Base-by-base conservation (phyloP, 2,797 vertebrate genomes). In the Orientallactaga sibirica region DNA sequence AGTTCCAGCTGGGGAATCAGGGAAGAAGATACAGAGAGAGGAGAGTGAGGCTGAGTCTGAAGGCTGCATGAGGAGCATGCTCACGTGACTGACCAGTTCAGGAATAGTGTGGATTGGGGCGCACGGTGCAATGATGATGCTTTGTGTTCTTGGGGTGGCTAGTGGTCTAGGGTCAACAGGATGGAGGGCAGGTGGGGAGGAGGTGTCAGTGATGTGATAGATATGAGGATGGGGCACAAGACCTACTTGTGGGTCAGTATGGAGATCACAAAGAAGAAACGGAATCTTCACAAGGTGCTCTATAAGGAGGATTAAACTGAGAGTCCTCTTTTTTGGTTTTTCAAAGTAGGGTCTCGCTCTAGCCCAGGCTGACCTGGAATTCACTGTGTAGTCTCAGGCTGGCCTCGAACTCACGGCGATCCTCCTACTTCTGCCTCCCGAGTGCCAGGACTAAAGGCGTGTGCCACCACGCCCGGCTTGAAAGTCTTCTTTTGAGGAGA, bases 401-500 rank as follows among this genome's bases (percentile, higher is more conserved):
- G 48, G 48, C 48, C 48, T 48, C 8, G 48, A 48, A 48, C 48
- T 48, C 48, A 48, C 8, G 48, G 48, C 48, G 48, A 48, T 48
- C 48, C 8, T 48, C 48, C 48, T 48, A 48, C 43, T 8, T 9
- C 48, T 48, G 48, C 48, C 48, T 48, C 48, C 48, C 48, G 7
- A 48, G 48, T 48, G 48, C 48, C 10, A 10, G 48, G 48, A 48
- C 8, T 48, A 48, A 48, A 48, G 48, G 48, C 48, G 8, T 48
- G 48, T 10, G 48, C 48, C 48, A 48, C 48, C 5, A 8, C 48
- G 10, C 7, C 48, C 48, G 10, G 48, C 48, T 48, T 48, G 48
- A 48, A 7, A 48, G 48, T 48, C 48, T 48, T 90, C 52, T 70
- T 90, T 94, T 77, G 41, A 86, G 24, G 27, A 79, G 33, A 58